phyloP scores from a whole-genome alignment of 2,113 vertebrate genomes.

The Prinia subflava region DNA sequence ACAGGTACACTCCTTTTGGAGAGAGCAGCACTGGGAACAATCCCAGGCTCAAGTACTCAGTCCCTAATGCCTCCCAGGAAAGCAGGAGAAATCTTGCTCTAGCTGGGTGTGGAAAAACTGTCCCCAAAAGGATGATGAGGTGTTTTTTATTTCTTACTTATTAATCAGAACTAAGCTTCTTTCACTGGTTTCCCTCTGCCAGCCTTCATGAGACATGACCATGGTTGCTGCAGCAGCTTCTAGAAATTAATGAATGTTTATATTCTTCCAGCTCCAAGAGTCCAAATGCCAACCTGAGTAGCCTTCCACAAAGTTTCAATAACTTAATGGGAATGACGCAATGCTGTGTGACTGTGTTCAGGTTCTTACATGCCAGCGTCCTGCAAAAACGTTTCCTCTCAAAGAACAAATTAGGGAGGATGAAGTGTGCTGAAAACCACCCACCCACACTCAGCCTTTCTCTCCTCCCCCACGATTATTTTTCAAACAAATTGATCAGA shows the following conservation, averaged over 20 bases:
- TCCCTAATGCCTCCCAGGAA: background rate
- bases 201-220: background rate
- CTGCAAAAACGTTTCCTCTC: slow-evolving; percentile 31
- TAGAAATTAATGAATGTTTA: slow-evolving; percentile 7
- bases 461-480: background rate
- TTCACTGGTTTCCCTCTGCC: background rate
- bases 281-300: background rate
- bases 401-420: slow-evolving; percentile 11
- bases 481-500: slow-evolving; percentile 26
- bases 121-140: background rate
- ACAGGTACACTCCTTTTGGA: background rate
- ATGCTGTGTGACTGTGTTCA: slow-evolving; percentile 32
- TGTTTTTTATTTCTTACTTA: background rate
- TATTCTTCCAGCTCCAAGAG: slow-evolving; percentile 24
- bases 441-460: background rate
- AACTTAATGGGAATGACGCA: slow-evolving; percentile 60
- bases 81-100: background rate
- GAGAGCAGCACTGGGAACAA: rapidly evolving
- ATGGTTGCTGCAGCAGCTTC: background rate
- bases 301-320: slow-evolving; percentile 52
- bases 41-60: background rate
- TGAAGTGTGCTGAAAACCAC: slow-evolving; percentile 30
- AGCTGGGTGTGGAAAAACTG: background rate
- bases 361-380: slow-evolving; percentile 24
- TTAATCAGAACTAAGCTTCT: background rate